Evolutionary conservation across 2,113 vertebrate genomes (phyloP).

Genomic region (Chloebia gouldiae): DNA sequence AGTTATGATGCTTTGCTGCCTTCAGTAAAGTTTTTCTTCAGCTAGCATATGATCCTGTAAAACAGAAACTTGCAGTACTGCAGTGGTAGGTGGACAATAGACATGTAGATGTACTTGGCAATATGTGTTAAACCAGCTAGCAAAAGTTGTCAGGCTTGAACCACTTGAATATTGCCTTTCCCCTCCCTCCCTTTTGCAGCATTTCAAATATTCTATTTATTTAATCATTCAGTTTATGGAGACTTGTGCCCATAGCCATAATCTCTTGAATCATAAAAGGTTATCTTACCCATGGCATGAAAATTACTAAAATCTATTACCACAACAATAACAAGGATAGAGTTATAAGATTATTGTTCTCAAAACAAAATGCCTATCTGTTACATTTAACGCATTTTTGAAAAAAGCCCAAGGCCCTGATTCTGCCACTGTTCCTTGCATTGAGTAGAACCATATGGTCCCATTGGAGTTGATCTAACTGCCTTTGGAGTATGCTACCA

Average conservation of each 20-base stretch:
- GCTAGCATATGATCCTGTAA: background rate
- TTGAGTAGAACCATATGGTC: slow-evolving; percentile 60
- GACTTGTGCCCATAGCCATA: background rate
- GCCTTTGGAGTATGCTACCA: slow-evolving; percentile 44
- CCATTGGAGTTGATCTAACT: slow-evolving; percentile 40
- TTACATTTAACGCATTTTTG: slow-evolving; percentile 32
- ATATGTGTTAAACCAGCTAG: background rate
- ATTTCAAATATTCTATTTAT: background rate
- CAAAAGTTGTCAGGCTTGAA: background rate
- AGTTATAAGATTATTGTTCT: slow-evolving; percentile 45
- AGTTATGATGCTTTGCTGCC: background rate
- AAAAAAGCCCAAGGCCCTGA: slow-evolving; percentile 52
- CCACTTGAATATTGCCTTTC: background rate
- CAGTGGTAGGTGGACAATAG: background rate
- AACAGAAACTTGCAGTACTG: background rate
- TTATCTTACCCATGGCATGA: background rate
- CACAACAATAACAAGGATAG: background rate
- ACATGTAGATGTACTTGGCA: background rate
- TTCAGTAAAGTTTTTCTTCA: background rate
- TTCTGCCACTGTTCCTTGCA: slow-evolving; percentile 14
- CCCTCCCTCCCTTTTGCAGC: background rate
- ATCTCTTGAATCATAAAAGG: background rate
- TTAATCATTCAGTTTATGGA: background rate
- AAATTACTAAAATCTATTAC: slow-evolving; percentile 10
- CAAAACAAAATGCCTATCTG: slow-evolving; percentile 40